These are phyloP conservation scores for Lasius fuliginosus DNA, from an alignment of 2,888 invertebrate genomes.

Conservation along the genomic window DNA sequence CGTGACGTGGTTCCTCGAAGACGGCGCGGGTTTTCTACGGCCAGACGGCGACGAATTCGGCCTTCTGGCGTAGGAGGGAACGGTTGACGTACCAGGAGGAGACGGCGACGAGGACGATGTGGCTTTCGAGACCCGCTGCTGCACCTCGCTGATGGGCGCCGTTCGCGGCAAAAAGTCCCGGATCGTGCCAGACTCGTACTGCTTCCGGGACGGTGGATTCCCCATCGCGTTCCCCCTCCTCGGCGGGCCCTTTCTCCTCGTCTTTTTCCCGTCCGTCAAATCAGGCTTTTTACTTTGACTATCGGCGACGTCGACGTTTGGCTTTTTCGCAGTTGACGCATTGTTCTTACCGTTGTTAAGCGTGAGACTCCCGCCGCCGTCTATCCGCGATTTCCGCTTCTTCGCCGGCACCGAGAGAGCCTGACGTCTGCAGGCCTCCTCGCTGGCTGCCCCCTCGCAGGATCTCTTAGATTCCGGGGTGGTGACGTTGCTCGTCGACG, in stretches of 20 bases:
- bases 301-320: conserved; percentile 72
- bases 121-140: conserved; percentile 59
- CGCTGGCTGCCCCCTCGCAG: conserved; percentile 81
- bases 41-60: conserved; percentile 45
- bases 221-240: conserved; percentile 61
- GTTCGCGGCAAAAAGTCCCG: conserved; percentile 62
- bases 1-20: conserved; percentile 80
- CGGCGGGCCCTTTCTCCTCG: conserved; percentile 72
- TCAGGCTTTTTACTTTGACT: conserved; percentile 77
- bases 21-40: conserved; percentile 61
- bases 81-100: conserved; percentile 72
- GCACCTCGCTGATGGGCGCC: conserved; percentile 58
- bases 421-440: conserved; percentile 80
- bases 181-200: conserved; percentile 68
- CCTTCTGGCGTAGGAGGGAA: conserved; percentile 66
- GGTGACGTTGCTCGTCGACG: conserved; percentile 19
- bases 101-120: conserved; percentile 74
- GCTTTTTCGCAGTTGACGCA: conserved; percentile 73
- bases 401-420: conserved; percentile 79
- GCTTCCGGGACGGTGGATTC: conserved; percentile 69
- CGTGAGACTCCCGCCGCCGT: conserved; percentile 71
- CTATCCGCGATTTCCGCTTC: conserved; percentile 86
- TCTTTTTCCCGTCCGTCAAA: conserved; percentile 77
- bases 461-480: conserved; percentile 79
- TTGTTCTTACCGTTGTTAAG: conserved; percentile 73